phyloP scores from a whole-genome alignment of 2,888 invertebrate species.

The Erebia palarica region DNA sequence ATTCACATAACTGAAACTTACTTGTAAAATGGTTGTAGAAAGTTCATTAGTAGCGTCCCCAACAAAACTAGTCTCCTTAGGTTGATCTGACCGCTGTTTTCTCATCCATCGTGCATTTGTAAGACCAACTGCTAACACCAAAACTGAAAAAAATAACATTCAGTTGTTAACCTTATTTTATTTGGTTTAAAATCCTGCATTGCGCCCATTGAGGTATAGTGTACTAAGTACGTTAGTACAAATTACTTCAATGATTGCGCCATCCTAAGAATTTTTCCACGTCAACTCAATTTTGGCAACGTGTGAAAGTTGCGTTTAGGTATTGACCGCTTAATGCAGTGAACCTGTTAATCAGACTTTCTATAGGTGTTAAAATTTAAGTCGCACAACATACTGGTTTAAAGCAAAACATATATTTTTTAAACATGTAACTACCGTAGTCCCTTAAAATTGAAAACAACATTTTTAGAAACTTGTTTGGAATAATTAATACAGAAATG shows the following conservation, averaged over 20 bases:
- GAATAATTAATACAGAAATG: neutral
- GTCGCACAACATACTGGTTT: constrained; percentile 11
- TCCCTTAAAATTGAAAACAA: constrained; percentile 12
- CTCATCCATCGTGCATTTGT: constrained; percentile 68
- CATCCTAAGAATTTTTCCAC: too few relatives aligned
- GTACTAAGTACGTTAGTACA: too few relatives aligned
- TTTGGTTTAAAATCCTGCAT: too few relatives aligned
- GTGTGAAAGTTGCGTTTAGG: neutral
- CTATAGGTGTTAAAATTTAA: neutral
- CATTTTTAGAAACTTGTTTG: constrained; percentile 18
- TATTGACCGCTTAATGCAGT: neutral
- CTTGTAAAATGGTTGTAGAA: constrained; percentile 80
- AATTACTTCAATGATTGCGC: too few relatives aligned
- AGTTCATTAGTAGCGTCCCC: constrained; percentile 79
- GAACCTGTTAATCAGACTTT: neutral
- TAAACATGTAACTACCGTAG: constrained; percentile 10
- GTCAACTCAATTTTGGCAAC: too few relatives aligned
- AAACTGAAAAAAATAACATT: constrained; percentile 30
- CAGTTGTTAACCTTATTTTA: neutral
- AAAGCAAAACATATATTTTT: neutral
- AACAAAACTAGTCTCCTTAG: constrained; percentile 71
- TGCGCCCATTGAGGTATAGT: too few relatives aligned
- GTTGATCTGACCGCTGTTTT: constrained; percentile 59
- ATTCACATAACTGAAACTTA: constrained; percentile 41
- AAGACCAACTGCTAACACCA: constrained; percentile 56